Conservation (phyloP, 2,797 vertebrate species). For the Argentina silus region DNA sequence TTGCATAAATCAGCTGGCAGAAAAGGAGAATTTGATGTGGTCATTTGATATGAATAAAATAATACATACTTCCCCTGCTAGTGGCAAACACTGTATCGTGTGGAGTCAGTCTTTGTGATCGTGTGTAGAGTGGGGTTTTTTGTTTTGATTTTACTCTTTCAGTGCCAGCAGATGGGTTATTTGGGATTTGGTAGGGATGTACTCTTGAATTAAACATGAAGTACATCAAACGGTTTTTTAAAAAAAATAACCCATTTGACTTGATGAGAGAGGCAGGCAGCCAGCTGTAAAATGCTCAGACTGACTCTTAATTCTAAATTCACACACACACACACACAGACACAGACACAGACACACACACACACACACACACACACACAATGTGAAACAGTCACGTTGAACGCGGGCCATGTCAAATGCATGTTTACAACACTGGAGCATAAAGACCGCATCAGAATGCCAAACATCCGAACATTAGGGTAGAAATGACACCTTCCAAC, state of each 20-base stretch:
- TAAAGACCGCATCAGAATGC: neutral
- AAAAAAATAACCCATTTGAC: slow-evolving; percentile 25
- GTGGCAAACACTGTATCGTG: too few relatives aligned
- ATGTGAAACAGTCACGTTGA: neutral
- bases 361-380: neutral
- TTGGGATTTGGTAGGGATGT: slow-evolving; percentile 35
- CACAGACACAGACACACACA: neutral
- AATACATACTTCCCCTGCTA: too few relatives aligned
- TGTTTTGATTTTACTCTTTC: slow-evolving; percentile 30
- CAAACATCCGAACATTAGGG: too few relatives aligned
- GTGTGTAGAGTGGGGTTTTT: neutral
- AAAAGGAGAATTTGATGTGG: too few relatives aligned
- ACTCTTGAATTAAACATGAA: slow-evolving; percentile 25
- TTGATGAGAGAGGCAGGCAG: slow-evolving; percentile 36
- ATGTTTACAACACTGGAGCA: neutral
- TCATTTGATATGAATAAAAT: too few relatives aligned
- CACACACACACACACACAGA: neutral
- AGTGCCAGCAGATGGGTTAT: slow-evolving; percentile 41
- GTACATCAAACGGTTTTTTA: slow-evolving; percentile 22
- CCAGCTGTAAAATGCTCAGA: slow-evolving; percentile 36
- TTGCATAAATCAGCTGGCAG: too few relatives aligned
- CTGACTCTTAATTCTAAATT: neutral
- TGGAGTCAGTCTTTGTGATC: too few relatives aligned
- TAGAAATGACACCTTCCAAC: neutral
- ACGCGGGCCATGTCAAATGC: too few relatives aligned